Evolutionary conservation across 2,113 vertebrate species (phyloP).

Genomic region (Hemicordylus capensis): DNA sequence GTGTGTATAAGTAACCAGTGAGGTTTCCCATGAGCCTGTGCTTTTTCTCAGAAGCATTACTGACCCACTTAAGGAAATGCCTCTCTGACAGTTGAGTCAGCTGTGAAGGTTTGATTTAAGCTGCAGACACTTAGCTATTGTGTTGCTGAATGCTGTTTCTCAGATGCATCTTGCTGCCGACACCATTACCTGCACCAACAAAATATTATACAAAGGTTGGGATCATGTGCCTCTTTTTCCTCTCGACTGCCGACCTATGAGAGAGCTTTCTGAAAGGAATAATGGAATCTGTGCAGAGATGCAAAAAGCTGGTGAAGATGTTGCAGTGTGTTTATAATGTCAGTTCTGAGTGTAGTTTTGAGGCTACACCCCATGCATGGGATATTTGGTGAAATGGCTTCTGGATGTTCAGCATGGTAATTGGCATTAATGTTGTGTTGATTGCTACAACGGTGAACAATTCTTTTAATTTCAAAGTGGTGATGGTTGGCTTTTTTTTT

Average conservation of each 20-base stretch:
- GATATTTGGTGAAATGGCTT: conserved; percentile 47
- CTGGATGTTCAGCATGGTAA: conserved; percentile 39
- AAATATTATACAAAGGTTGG: conserved; percentile 49
- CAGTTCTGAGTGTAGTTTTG: conserved; percentile 26
- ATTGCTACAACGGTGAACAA: conserved; percentile 18
- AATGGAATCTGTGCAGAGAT: conserved; percentile 52
- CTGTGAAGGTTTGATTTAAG: conserved; percentile 26
- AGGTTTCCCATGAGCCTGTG: conserved; percentile 23
- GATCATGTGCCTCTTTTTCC: conserved; percentile 48
- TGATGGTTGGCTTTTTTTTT: conserved; percentile 32
- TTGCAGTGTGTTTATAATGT: conserved; percentile 46
- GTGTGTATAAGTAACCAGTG: too few species aligned
- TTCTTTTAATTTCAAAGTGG: conserved; percentile 34
- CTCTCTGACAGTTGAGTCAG: conserved; percentile 4
- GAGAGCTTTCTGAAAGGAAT: conserved; percentile 49
- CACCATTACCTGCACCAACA: conserved; percentile 28
- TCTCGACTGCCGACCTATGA: neutral
- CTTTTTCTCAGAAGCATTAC: conserved; percentile 30
- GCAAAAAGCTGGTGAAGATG: conserved; percentile 57
- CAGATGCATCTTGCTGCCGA: conserved; percentile 39
- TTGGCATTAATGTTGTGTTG: conserved; percentile 2
- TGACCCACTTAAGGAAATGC: conserved; percentile 59
- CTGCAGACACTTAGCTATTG: conserved; percentile 28
- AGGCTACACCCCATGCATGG: conserved; percentile 51
- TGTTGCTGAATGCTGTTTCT: conserved; percentile 39